These are phyloP conservation scores for Scomber scombrus DNA, from an alignment of 2,113 vertebrate genomes.

Conservation along the genomic window DNA sequence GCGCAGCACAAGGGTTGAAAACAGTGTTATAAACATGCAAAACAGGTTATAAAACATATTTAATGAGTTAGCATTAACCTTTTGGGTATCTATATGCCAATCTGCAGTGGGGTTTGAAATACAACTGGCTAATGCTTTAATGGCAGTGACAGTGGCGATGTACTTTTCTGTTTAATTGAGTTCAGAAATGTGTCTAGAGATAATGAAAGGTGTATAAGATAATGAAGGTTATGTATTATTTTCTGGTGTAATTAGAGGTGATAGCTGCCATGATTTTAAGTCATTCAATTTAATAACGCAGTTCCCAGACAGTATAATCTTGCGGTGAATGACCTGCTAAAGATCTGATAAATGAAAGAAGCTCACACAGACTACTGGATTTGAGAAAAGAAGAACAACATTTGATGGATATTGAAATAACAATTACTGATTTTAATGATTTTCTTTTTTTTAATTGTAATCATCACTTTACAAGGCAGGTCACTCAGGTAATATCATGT, in stretches of 20 bases:
- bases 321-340: conserved; percentile 22
- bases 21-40: conserved; percentile 67
- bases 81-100: conserved; percentile 10
- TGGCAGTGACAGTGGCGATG: conserved; percentile 7
- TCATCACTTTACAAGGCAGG: background rate
- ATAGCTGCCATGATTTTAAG: conserved; percentile 47
- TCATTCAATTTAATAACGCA: conserved; percentile 42
- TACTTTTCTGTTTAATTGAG: conserved; percentile 69
- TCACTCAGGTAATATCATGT: background rate
- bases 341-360: conserved; percentile 27
- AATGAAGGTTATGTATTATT: conserved; percentile 59
- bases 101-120: conserved; percentile 52
- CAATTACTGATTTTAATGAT: conserved; percentile 14
- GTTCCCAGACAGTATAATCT: conserved; percentile 19
- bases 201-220: conserved; percentile 60
- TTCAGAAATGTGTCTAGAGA: conserved; percentile 62
- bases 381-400: background rate
- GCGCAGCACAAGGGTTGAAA: conserved; percentile 10
- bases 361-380: background rate
- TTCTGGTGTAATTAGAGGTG: conserved; percentile 55
- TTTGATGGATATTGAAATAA: background rate
- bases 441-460: background rate
- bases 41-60: conserved; percentile 65
- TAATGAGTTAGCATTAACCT: conserved; percentile 66
- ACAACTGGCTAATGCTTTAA: conserved; percentile 49